phyloP scores from a whole-genome alignment of 1,140 invertebrate species.

The Aphelenchoides besseyi region DNA sequence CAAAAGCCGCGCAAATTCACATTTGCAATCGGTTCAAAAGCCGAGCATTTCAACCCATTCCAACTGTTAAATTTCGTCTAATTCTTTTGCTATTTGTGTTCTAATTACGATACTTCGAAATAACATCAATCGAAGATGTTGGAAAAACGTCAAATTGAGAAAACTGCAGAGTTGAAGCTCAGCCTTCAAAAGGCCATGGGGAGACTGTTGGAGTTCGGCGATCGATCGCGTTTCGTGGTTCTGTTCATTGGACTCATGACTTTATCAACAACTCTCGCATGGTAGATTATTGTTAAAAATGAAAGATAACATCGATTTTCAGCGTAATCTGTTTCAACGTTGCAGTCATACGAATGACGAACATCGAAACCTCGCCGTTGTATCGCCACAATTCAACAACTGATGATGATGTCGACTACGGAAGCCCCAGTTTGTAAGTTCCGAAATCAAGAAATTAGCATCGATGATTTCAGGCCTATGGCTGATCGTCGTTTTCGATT shows the following conservation, averaged over 20 bases:
- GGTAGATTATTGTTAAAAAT: neutral
- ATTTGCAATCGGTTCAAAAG: neutral
- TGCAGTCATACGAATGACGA: constrained; percentile 9
- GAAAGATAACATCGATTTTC: neutral
- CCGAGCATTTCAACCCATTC: neutral
- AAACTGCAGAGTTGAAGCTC: neutral
- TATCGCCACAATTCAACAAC: neutral
- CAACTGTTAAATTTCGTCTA: neutral
- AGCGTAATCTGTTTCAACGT: constrained; percentile 21
- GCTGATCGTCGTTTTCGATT: constrained; percentile 20
- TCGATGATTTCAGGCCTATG: neutral
- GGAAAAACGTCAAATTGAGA: neutral
- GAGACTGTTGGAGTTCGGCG: neutral
- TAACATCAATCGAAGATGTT: neutral
- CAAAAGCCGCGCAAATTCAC: neutral
- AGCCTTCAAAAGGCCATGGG: neutral
- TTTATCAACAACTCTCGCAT: constrained; percentile 1
- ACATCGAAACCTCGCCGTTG: neutral
- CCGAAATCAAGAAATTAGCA: neutral
- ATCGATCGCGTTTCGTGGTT: constrained; percentile 1
- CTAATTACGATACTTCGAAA: neutral
- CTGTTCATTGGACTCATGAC: neutral
- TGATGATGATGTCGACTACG: neutral
- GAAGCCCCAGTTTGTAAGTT: neutral
- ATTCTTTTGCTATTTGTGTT: neutral